These are phyloP conservation scores for Prunella fulvescens DNA, from an alignment of 2,113 vertebrate species.

Conservation along the genomic window DNA sequence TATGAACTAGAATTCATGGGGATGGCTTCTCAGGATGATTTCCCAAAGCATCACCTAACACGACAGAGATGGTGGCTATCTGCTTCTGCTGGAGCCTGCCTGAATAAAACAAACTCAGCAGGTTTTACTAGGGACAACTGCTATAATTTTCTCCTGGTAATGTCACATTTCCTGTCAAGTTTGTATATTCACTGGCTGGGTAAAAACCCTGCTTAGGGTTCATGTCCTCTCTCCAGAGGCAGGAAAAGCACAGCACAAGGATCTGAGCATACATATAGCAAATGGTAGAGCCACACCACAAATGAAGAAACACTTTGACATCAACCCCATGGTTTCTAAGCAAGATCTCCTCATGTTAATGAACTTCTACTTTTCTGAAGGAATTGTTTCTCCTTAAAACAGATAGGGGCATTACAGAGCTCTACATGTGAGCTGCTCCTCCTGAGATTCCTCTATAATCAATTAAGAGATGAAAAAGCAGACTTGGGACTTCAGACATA, in stretches of 20 bases:
- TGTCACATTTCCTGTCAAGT: not conserved
- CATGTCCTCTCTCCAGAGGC: fast-evolving
- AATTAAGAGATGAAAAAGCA: not conserved
- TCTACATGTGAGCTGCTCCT: not conserved
- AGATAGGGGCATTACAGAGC: not conserved
- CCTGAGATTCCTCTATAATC: not conserved
- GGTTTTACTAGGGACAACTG: not conserved
- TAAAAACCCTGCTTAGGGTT: not conserved
- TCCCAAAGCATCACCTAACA: not conserved
- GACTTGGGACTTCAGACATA: not conserved
- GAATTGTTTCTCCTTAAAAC: not conserved
- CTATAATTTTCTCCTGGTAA: not conserved
- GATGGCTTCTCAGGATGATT: not conserved
- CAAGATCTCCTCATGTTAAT: not conserved
- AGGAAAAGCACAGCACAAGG: not conserved
- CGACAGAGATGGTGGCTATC: not conserved
- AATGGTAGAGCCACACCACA: not conserved
- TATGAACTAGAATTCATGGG: not conserved
- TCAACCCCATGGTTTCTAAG: not conserved
- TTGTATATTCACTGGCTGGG: not conserved
- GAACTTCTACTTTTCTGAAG: not conserved
- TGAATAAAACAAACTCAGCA: not conserved
- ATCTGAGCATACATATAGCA: not conserved
- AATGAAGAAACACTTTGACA: not conserved
- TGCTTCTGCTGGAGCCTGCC: not conserved